Conservation (phyloP, 2,113 vertebrate genomes). For the Pavo muticus region DNA sequence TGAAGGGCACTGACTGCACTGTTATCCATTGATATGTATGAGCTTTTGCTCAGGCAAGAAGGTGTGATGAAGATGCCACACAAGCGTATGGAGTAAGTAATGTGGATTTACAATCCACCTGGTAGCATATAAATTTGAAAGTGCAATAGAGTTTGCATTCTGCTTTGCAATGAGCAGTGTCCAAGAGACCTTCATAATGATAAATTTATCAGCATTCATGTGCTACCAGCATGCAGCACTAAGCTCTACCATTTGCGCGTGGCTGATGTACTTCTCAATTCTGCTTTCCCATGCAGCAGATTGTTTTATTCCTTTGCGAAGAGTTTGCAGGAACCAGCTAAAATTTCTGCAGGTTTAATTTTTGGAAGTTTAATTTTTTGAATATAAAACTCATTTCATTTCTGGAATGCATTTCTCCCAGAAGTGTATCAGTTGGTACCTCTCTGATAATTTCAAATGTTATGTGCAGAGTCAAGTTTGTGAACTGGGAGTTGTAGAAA, state of each 20-base stretch:
- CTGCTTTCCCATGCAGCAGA: not conserved
- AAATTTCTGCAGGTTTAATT: not conserved
- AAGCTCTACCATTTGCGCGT: not conserved
- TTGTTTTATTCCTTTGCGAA: not conserved
- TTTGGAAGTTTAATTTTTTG: not conserved
- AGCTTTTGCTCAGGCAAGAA: not conserved
- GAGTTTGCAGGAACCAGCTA: not conserved
- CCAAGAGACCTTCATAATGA: not conserved
- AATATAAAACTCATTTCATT: not conserved
- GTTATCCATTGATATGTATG: not conserved
- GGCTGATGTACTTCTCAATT: not conserved
- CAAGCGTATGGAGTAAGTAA: fast-evolving
- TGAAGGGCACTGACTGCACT: not conserved
- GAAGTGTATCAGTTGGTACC: not conserved
- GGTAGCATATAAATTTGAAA: not conserved
- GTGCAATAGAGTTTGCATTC: not conserved
- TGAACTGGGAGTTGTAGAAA: not conserved
- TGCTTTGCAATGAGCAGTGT: not conserved
- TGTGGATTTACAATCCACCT: not conserved
- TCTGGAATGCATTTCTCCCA: not conserved
- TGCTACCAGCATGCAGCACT: not conserved
- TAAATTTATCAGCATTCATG: not conserved
- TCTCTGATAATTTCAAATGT: not conserved
- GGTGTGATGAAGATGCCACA: not conserved
- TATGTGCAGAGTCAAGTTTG: not conserved